Evolutionary conservation across 2,113 vertebrate species (phyloP), one percentile per base, ranked within the genome.

Genomic region (Esox niger): DNA sequence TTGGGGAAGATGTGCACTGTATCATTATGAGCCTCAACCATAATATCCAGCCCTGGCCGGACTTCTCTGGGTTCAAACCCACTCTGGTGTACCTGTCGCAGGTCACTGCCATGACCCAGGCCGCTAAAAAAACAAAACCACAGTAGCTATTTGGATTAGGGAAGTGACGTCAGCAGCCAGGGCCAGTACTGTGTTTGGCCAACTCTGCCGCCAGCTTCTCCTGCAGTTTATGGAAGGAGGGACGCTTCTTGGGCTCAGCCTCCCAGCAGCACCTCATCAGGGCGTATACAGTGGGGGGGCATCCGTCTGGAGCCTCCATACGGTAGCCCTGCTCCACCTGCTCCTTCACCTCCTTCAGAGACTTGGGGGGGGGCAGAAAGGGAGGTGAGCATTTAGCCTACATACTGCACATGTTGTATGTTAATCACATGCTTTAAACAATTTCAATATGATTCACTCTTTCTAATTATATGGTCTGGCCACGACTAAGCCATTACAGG

Each of bases 191-290:
- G 2, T 23, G 15, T 71, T 79, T 79, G 27, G 29, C 15, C 64
- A 82, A 79, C 79, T 93, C 91, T 64, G 80, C 83, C 64, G 93
- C 91, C 62, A 98, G 88, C 82, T 91, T 94, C 72, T 94, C 94
- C 0, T 70, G 88, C 64, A 98, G 87, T 52, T 95, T 97, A 78
- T 90, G 90, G 80, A 98, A 98, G 29, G 93, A 79, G 0, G 96
- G 95, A 38, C 94, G 86, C 67, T 88, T 93, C 25, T 91, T 78
- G 0, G 96, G 94, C 31, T 98, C 95, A 3, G 83, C 57, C 58
- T 95, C 92, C 96, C 96, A 98, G 92, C 96, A 98, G 78, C 88
- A 79, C 73, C 13, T 90, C 96, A 98, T 98, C 29, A 98, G 77
- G 21, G 77, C 9, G 25, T 94, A 95, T 71, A 95, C 0, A 0